Evolutionary conservation across 2,113 vertebrate genomes (phyloP).

Genomic region (Paramisgurnus dabryanus): DNA sequence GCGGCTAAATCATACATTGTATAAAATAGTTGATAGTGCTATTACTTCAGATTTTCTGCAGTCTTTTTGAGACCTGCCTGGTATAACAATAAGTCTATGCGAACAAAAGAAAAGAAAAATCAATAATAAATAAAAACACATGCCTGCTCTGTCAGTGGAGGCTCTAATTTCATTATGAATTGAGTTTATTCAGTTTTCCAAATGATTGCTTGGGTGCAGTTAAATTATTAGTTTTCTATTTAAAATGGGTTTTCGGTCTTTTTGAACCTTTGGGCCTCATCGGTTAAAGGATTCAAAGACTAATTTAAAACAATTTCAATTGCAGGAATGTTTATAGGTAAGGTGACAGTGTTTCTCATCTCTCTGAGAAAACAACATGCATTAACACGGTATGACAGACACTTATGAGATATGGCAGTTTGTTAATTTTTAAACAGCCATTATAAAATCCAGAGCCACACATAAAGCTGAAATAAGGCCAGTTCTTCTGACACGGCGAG

Average conservation of each 20-base stretch:
- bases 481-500: constrained; percentile 28
- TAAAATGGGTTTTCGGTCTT: constrained; percentile 9
- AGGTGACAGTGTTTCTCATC: constrained; percentile 14
- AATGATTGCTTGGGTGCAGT: background rate
- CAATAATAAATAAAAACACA: background rate
- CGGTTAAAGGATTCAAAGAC: background rate
- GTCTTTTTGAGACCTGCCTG: background rate
- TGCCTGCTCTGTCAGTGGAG: constrained; percentile 1
- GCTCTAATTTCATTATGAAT: background rate
- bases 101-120: background rate
- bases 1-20: background rate
- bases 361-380: constrained; percentile 11
- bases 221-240: background rate
- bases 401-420: constrained; percentile 7
- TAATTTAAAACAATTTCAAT: constrained; percentile 38
- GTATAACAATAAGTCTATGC: background rate
- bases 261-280: background rate
- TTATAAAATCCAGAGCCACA: constrained; percentile 26
- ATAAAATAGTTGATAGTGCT: background rate
- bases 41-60: background rate
- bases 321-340: background rate
- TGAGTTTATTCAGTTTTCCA: background rate
- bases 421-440: constrained; percentile 11
- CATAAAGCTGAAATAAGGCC: constrained; percentile 4
- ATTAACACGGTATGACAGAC: constrained; percentile 11